Percentiles rank a stretch among this genome's conserved stretches.
These are phyloP conservation scores for Acanthosepion lycidas DNA, from an alignment of 2,888 invertebrate species.

Conservation along the genomic window DNA sequence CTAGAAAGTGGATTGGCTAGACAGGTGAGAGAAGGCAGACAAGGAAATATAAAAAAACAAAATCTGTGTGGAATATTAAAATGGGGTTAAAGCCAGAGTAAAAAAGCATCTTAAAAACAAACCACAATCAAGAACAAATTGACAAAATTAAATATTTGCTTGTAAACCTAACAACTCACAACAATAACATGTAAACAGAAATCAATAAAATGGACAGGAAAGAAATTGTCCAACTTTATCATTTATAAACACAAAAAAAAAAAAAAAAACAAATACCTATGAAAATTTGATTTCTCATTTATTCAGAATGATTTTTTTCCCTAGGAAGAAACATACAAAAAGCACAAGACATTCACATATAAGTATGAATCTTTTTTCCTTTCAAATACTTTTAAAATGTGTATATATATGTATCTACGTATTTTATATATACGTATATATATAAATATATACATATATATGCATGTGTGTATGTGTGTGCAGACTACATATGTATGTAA, in stretches of 20 bases:
- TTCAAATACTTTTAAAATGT: conserved; percentile 36
- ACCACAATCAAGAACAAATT: too few species aligned
- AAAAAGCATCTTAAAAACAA: too few species aligned
- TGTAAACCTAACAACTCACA: too few species aligned
- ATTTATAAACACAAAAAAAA: not conserved
- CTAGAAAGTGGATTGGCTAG: too few species aligned
- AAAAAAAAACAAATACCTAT: not conserved
- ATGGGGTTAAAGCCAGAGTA: too few species aligned
- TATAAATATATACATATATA: not conserved
- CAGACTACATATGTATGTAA: not conserved
- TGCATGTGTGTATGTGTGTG: not conserved
- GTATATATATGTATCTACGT: not conserved
- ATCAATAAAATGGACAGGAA: too few species aligned
- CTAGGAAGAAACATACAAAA: conserved; percentile 46
- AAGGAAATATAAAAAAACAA: too few species aligned
- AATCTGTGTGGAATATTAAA: too few species aligned
- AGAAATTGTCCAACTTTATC: too few species aligned
- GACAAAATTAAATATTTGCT: too few species aligned
- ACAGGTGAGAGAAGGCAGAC: too few species aligned
- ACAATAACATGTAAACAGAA: too few species aligned
- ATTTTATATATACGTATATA: not conserved
- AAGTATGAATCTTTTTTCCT: conserved; percentile 38
- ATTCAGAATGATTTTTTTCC: conserved; percentile 37
- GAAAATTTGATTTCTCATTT: conserved; percentile 43
- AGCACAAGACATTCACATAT: conserved; percentile 41